These are phyloP conservation scores for Osmerus mordax DNA, from an alignment of 2,113 vertebrate genomes.

Conservation along the genomic window DNA sequence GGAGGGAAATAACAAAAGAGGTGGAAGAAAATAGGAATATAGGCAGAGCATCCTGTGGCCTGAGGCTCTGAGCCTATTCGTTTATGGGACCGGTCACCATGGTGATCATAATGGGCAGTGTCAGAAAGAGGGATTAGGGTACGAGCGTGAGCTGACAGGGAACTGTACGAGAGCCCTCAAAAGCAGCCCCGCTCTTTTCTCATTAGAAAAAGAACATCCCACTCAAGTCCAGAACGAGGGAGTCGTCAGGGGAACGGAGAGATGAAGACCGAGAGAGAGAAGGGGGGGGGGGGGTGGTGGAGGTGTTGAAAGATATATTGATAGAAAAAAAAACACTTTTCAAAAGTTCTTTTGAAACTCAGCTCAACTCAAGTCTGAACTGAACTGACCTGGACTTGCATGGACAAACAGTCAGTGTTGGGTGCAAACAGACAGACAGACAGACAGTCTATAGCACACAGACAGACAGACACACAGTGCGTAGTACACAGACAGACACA, in stretches of 20 bases:
- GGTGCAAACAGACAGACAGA: constrained; percentile 25
- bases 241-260: no score
- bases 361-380: no score
- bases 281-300: not conserved
- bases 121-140: no score
- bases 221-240: no score
- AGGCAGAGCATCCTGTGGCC: constrained; percentile 19
- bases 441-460: not conserved
- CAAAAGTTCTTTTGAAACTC: no score
- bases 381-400: no score
- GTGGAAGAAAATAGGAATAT: constrained; percentile 34
- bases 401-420: constrained; percentile 19
- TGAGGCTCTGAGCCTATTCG: constrained; percentile 15
- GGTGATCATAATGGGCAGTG: constrained; percentile 23
- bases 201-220: constrained; percentile 19
- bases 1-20: no score
- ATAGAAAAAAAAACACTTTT: no score
- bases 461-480: no score
- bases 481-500: no score
- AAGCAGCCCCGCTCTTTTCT: not conserved
- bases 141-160: no score
- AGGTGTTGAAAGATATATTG: not conserved
- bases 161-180: no score
- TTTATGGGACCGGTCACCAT: constrained; percentile 3
- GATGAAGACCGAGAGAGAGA: not conserved